Percentiles rank a stretch among this genome's conserved stretches.
Conservation (phyloP, 2,797 vertebrate species). For the Eutrigla gurnardus region DNA sequence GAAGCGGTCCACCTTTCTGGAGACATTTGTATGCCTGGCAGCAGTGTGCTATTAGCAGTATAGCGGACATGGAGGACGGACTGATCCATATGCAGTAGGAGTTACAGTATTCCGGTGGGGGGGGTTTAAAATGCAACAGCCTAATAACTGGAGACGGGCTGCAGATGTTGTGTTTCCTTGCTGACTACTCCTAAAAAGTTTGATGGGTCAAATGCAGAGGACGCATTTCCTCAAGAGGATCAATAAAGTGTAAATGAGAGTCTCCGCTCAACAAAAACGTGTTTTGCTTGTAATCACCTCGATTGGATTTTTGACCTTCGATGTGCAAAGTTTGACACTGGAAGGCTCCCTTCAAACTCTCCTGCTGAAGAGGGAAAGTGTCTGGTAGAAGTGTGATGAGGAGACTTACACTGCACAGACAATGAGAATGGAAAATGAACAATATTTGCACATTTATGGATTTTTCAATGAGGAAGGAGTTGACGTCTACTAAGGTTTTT, state of each 20-base stretch:
- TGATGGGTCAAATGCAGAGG: constrained; percentile 18
- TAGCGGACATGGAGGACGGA: constrained; percentile 24
- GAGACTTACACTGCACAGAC: not conserved
- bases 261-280: not conserved
- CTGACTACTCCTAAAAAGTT: constrained; percentile 2
- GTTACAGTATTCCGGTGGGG: constrained; percentile 28
- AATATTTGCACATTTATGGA: not conserved
- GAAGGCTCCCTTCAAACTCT: not conserved
- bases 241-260: constrained; percentile 24
- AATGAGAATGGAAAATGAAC: not conserved
- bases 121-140: constrained; percentile 15
- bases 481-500: not conserved
- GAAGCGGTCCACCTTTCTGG: constrained; percentile 16
- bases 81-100: constrained; percentile 23
- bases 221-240: constrained; percentile 11
- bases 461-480: constrained; percentile 3
- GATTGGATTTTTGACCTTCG: constrained; percentile 21
- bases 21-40: constrained; percentile 38
- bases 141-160: constrained; percentile 1
- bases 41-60: constrained; percentile 14
- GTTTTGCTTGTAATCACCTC: constrained; percentile 6
- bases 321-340: not conserved
- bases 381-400: not conserved
- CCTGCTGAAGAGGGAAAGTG: not conserved
- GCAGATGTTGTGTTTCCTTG: constrained; percentile 5